Percentiles rank a stretch among this genome's conserved stretches.
These are phyloP conservation scores for Lasioglossum albipes DNA, from an alignment of 1,140 invertebrate genomes.

Conservation along the genomic window DNA sequence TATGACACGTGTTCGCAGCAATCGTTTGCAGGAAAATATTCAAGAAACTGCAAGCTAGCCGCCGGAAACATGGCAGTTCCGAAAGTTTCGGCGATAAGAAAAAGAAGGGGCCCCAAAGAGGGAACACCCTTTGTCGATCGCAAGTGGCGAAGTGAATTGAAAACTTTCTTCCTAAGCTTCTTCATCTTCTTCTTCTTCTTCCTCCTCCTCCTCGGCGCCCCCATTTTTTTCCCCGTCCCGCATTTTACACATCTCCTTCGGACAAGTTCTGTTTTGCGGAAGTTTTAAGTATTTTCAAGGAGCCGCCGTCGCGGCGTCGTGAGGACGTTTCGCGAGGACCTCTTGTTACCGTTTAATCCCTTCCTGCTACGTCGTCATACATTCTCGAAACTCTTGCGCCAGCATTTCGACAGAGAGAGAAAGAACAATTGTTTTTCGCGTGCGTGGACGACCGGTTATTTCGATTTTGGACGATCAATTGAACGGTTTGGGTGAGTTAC, in stretches of 20 bases:
- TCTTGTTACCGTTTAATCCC: neutral
- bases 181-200: neutral
- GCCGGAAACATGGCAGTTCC: neutral
- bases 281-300: slow-evolving; percentile 2
- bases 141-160: slow-evolving; percentile 5
- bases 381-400: no score
- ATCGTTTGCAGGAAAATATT: neutral
- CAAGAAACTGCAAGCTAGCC: neutral
- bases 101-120: neutral
- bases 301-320: neutral
- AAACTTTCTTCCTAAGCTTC: slow-evolving; percentile 1
- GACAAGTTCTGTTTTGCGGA: slow-evolving; percentile 1
- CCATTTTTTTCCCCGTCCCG: neutral
- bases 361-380: no score
- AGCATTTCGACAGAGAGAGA: no score
- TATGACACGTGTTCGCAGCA: neutral
- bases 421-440: neutral
- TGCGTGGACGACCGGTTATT: neutral
- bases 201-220: neutral
- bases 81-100: slow-evolving; percentile 1
- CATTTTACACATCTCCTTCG: slow-evolving; percentile 1
- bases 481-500: neutral
- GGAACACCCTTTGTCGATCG: slow-evolving; percentile 1
- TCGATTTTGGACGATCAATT: neutral
- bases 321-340: neutral